Percentiles rank a stretch among this genome's conserved stretches.
phyloP scores from a whole-genome alignment of 2,797 vertebrate species.

The Gymnothorax javanicus region DNA sequence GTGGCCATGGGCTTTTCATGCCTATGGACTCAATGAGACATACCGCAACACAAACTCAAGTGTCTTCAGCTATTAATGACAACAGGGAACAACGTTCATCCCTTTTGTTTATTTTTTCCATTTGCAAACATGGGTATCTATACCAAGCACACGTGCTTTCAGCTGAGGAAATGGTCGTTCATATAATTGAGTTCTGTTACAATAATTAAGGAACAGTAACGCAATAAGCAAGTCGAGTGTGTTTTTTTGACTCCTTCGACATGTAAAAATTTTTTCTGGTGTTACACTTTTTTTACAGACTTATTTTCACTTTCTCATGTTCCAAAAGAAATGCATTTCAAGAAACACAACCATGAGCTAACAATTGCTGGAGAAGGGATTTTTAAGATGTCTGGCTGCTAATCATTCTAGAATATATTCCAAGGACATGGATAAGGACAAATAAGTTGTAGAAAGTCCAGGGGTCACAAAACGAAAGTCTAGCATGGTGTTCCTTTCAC shows the following conservation, averaged over 20 bases:
- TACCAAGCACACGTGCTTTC: not conserved
- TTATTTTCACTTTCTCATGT: not conserved
- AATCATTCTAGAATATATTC: not conserved
- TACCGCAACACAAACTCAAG: not conserved
- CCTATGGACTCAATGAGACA: not conserved
- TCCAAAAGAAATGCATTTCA: not conserved
- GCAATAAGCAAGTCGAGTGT: not conserved
- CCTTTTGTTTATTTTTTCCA: not conserved
- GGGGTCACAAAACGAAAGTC: too few species aligned
- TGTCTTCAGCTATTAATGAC: not conserved
- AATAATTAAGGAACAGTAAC: not conserved
- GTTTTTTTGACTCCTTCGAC: not conserved
- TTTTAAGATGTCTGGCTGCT: not conserved
- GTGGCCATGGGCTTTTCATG: not conserved
- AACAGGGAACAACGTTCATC: not conserved
- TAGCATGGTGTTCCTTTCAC: too few species aligned
- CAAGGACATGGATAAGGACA: not conserved
- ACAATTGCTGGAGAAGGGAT: not conserved
- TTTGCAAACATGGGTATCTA: not conserved
- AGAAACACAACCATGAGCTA: not conserved
- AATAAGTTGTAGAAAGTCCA: too few species aligned
- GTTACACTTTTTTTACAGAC: not conserved
- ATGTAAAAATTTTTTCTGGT: not conserved
- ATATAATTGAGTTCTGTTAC: not conserved
- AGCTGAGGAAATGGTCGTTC: not conserved